These are phyloP conservation scores for Rhinogobio ventralis DNA, from an alignment of 2,797 vertebrate genomes.

Conservation along the genomic window DNA sequence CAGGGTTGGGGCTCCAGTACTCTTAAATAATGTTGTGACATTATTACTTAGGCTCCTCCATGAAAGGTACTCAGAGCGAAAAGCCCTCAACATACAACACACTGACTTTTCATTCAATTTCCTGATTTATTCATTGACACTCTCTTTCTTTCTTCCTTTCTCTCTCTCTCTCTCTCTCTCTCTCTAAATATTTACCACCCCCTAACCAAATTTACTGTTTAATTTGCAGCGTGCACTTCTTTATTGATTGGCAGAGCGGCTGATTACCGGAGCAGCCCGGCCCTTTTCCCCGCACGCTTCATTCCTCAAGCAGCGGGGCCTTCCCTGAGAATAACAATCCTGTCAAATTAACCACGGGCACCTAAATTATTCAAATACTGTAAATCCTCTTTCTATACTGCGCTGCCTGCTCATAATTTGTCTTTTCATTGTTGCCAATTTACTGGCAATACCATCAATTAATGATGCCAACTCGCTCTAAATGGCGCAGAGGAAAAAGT, in stretches of 20 bases:
- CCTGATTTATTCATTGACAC: slow-evolving; percentile 78
- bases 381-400: slow-evolving; percentile 92
- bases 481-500: slow-evolving; percentile 75
- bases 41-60: slow-evolving; percentile 1
- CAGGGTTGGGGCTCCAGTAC: not conserved
- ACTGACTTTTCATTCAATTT: slow-evolving; percentile 75
- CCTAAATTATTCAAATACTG: slow-evolving; percentile 99
- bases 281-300: slow-evolving; percentile 67
- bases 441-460: slow-evolving; percentile 93
- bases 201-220: slow-evolving; percentile 90
- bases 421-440: slow-evolving; percentile 96
- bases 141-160: slow-evolving; percentile 7
- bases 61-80: not conserved
- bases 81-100: slow-evolving; percentile 12
- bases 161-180: slow-evolving; percentile 71
- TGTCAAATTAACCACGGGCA: slow-evolving; percentile 93
- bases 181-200: slow-evolving; percentile 90
- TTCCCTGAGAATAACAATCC: slow-evolving; percentile 94
- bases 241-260: slow-evolving; percentile 81
- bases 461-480: slow-evolving; percentile 91
- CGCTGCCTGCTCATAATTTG: slow-evolving; percentile 94
- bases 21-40: slow-evolving; percentile 5
- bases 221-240: slow-evolving; percentile 93
- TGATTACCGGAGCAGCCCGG: slow-evolving; percentile 58
- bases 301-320: slow-evolving; percentile 92